These are phyloP conservation scores for Propsilocerus akamusi DNA, from an alignment of 1,140 invertebrate species.

Conservation along the genomic window DNA sequence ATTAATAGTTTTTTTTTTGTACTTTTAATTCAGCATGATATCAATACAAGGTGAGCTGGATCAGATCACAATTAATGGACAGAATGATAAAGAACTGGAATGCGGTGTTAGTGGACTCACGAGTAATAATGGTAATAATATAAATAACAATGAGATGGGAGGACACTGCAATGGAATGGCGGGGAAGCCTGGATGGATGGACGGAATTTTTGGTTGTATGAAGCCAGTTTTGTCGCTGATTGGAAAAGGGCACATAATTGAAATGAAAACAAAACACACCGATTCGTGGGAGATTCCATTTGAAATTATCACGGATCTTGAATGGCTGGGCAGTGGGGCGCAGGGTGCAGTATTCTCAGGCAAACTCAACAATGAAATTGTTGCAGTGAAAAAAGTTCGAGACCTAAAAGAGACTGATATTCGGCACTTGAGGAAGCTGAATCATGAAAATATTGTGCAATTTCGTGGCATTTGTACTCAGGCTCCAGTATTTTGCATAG, in stretches of 20 bases:
- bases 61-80: no score
- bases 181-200: no score
- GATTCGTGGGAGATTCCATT: slow-evolving; percentile 93
- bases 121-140: no score
- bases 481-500: slow-evolving; percentile 84
- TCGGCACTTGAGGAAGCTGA: slow-evolving; percentile 79
- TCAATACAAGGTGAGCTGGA: no score
- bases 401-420: slow-evolving; percentile 92
- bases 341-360: slow-evolving; percentile 93
- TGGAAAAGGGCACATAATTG: slow-evolving; percentile 41
- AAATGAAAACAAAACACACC: slow-evolving; percentile 20
- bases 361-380: slow-evolving; percentile 58
- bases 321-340: slow-evolving; percentile 88
- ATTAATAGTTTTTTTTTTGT: no score
- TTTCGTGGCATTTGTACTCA: slow-evolving; percentile 90
- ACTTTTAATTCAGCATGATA: no score
- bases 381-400: slow-evolving; percentile 92
- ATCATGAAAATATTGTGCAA: slow-evolving; percentile 91
- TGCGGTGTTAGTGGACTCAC: no score
- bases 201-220: slow-evolving; percentile 71
- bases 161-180: no score
- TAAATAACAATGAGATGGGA: no score
- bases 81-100: no score
- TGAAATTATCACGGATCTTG: slow-evolving; percentile 75
- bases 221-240: slow-evolving; percentile 70